phyloP scores from a whole-genome alignment of 2,113 vertebrate species.

The Hemiprocne comata region DNA sequence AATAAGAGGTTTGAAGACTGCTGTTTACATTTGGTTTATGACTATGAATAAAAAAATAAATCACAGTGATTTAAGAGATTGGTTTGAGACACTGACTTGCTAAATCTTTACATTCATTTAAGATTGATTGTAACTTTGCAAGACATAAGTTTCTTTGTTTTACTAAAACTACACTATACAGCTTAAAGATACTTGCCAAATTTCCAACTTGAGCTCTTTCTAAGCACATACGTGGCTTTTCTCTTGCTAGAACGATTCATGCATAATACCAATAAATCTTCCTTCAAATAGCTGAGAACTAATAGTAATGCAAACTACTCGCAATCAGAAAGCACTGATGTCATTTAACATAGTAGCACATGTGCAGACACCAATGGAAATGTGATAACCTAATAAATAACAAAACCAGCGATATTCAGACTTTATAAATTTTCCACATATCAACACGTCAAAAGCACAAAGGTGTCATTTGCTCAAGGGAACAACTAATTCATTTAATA shows the following conservation, averaged over 20 bases:
- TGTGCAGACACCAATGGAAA: neutral
- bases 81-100: neutral
- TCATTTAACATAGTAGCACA: neutral
- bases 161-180: neutral
- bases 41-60: neutral
- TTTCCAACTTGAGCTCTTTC: neutral
- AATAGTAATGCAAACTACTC: neutral
- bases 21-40: slow-evolving; percentile 2
- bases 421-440: neutral
- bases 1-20: neutral
- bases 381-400: neutral
- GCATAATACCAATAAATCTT: neutral
- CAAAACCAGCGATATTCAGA: neutral
- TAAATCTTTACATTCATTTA: neutral
- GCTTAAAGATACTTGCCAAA: neutral
- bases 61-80: slow-evolving; percentile 1
- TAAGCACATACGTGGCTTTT: neutral
- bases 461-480: neutral
- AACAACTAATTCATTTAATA: neutral
- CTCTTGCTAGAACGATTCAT: neutral
- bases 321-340: neutral
- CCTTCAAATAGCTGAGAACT: neutral
- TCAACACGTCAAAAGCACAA: neutral
- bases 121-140: neutral
- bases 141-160: neutral